Percentiles rank a stretch among this genome's conserved stretches.
Evolutionary conservation across 2,113 vertebrate genomes (phyloP).

Genomic region (Excalfactoria chinensis): DNA sequence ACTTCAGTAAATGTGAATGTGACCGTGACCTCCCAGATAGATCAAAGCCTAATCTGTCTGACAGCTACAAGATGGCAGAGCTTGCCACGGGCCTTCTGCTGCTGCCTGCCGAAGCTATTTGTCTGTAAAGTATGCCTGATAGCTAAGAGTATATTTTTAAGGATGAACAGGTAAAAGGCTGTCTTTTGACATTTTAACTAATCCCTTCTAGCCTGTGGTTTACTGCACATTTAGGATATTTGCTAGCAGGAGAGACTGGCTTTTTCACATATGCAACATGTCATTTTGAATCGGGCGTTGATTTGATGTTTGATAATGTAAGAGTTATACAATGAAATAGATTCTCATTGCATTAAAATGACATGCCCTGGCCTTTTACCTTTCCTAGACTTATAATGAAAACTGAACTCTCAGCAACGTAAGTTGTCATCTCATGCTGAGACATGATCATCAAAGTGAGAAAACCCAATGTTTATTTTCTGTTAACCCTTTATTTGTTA

Average conservation of each 20-base stretch:
- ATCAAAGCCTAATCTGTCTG: conserved; percentile 88
- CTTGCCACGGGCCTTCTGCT: conserved; percentile 84
- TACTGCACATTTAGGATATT: conserved; percentile 89
- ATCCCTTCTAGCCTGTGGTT: conserved; percentile 91
- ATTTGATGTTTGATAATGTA: conserved; percentile 76
- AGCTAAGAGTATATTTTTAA: conserved; percentile 90
- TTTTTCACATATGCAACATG: conserved; percentile 98
- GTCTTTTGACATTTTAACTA: conserved; percentile 97
- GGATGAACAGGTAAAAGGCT: conserved; percentile 95
- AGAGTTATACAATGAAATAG: conserved; percentile 83
- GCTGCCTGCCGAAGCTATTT: conserved; percentile 77
- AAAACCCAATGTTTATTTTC: neutral
- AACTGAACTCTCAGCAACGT: conserved; percentile 71
- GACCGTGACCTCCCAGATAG: conserved; percentile 82
- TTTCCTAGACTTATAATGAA: conserved; percentile 74
- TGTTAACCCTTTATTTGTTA: neutral
- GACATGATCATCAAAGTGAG: conserved; percentile 13
- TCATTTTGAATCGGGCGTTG: conserved; percentile 87
- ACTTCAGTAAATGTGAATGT: conserved; percentile 66
- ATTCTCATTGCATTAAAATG: conserved; percentile 86
- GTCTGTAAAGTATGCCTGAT: conserved; percentile 87
- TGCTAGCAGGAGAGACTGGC: conserved; percentile 94
- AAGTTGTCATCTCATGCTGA: conserved; percentile 9
- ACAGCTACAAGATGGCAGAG: conserved; percentile 91
- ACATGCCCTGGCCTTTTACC: conserved; percentile 82